Conservation (phyloP, 2,797 vertebrate genomes). For the Poeciliopsis gracilis region DNA sequence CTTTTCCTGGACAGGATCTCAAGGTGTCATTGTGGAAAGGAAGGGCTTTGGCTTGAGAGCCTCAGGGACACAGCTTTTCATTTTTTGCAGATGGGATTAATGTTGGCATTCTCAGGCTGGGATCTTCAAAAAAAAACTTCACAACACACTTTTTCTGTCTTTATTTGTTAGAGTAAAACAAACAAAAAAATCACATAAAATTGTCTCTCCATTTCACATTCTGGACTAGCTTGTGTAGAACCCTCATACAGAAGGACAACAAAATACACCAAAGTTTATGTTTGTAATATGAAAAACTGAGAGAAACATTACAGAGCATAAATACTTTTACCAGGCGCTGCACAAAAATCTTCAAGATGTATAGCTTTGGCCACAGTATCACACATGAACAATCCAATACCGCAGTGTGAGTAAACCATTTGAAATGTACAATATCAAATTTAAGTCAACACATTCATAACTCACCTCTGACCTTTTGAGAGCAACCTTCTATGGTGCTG, state of each 20-base stretch:
- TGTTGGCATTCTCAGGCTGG: not conserved
- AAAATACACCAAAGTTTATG: not conserved
- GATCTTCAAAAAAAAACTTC: not conserved
- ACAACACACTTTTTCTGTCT: not conserved
- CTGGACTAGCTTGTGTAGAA: not conserved
- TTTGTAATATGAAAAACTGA: not conserved
- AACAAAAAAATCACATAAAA: not conserved
- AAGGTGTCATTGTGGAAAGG: not conserved
- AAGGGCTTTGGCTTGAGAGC: not conserved
- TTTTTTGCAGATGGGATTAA: not conserved
- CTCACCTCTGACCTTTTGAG: conserved; percentile 58
- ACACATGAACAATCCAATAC: conserved; percentile 29
- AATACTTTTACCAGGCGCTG: not conserved
- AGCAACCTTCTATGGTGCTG: conserved; percentile 13
- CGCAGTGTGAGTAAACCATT: conserved; percentile 23
- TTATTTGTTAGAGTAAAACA: not conserved
- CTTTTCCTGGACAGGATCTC: not conserved
- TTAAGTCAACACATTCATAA: conserved; percentile 25
- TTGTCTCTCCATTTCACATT: not conserved
- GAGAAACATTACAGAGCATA: not conserved
- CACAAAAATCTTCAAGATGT: conserved; percentile 5
- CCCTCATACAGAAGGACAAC: not conserved
- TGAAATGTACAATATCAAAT: conserved; percentile 21
- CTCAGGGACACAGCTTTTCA: not conserved
- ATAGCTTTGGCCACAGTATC: conserved; percentile 11